These are phyloP conservation scores for Pterophyllum scalare DNA, from an alignment of 2,113 vertebrate species.

Conservation along the genomic window DNA sequence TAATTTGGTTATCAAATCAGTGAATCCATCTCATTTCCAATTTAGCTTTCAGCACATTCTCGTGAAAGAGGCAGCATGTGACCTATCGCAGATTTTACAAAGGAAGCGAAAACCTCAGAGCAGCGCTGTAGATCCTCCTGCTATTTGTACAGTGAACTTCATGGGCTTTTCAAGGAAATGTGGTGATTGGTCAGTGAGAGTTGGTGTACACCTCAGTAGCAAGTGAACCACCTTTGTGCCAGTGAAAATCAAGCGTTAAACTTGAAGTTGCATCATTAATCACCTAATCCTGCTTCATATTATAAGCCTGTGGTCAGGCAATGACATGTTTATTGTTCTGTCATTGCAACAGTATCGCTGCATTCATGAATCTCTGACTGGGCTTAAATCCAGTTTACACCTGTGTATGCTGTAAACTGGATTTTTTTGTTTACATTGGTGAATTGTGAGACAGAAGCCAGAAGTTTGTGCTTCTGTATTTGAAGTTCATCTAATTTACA, in stretches of 20 bases:
- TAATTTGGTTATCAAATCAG: too few species aligned
- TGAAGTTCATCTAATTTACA: rapidly evolving
- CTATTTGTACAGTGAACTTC: neutral
- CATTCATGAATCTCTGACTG: too few species aligned
- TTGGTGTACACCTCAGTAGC: neutral
- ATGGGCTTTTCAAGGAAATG: neutral
- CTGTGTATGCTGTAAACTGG: rapidly evolving
- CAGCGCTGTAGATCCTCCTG: too few species aligned
- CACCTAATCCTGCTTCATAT: too few species aligned
- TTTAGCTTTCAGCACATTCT: too few species aligned
- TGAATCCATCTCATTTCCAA: too few species aligned
- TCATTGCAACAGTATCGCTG: rapidly evolving
- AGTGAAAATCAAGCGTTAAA: neutral
- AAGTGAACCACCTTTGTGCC: neutral
- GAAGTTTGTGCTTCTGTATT: neutral
- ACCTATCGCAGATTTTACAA: too few species aligned
- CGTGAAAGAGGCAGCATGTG: too few species aligned
- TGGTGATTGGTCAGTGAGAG: neutral
- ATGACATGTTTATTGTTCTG: neutral
- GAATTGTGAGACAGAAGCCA: neutral
- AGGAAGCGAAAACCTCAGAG: too few species aligned
- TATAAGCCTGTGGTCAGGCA: too few species aligned
- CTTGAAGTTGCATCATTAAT: neutral
- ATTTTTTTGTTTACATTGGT: neutral
- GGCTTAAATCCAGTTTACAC: neutral